Conservation (phyloP, 2,888 invertebrate genomes). For the Cerastis leucographa region DNA sequence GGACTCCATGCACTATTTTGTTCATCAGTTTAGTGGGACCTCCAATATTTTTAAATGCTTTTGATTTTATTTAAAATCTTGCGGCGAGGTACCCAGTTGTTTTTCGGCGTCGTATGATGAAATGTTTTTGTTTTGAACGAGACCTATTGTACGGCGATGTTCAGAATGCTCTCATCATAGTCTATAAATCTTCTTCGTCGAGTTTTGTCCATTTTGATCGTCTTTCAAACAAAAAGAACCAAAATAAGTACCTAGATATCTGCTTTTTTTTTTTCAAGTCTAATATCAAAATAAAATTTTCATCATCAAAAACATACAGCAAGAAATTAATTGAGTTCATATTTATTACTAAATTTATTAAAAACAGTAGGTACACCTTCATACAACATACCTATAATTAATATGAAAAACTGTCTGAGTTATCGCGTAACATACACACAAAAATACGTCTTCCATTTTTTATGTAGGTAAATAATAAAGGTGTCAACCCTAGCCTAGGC, state of each 20-base stretch:
- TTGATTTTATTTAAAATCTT: background rate
- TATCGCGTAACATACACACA: too few species aligned
- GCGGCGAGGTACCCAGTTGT: conserved; percentile 9
- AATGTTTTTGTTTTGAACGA: conserved; percentile 2
- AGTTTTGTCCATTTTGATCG: conserved; percentile 2
- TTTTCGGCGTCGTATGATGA: conserved; percentile 9
- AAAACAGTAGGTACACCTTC: too few species aligned
- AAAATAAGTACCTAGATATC: too few species aligned
- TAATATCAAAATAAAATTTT: too few species aligned
- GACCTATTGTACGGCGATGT: conserved; percentile 12
- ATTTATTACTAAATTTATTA: too few species aligned
- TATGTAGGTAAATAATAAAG: too few species aligned
- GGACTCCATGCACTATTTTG: conserved; percentile 15
- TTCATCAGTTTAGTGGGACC: conserved; percentile 14
- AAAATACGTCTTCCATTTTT: conserved; percentile 4
- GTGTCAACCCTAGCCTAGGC: too few species aligned
- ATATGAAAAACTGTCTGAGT: too few species aligned
- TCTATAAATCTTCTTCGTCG: background rate
- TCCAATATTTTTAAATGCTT: conserved; percentile 7
- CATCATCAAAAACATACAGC: too few species aligned
- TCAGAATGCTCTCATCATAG: background rate
- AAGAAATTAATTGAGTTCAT: too few species aligned
- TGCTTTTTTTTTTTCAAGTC: too few species aligned
- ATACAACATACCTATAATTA: too few species aligned
- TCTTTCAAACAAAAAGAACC: conserved; percentile 4